These are phyloP conservation scores for Lontra canadensis DNA, from an alignment of 2,113 vertebrate species.

Conservation along the genomic window DNA sequence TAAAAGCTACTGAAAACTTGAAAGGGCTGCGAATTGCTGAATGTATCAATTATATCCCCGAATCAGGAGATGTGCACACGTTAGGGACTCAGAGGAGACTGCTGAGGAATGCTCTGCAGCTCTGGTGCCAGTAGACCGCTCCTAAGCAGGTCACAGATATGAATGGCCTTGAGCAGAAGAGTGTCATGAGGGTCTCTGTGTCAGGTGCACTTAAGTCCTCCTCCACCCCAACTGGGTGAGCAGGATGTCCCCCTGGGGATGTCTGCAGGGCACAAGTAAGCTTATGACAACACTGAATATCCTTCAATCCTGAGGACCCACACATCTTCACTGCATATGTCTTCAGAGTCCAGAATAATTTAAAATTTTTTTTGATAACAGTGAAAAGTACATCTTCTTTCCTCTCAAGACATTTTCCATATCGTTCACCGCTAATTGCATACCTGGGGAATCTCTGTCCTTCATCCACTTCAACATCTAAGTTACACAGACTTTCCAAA, in stretches of 20 bases:
- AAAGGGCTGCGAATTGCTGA: neutral
- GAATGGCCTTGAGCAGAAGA: neutral
- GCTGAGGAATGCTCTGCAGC: neutral
- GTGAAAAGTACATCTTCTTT: neutral
- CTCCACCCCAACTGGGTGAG: neutral
- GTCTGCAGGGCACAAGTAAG: neutral
- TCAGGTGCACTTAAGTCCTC: neutral
- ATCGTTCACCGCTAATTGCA: neutral
- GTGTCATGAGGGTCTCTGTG: neutral
- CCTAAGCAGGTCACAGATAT: neutral
- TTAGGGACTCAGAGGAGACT: neutral
- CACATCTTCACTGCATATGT: neutral
- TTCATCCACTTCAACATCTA: neutral
- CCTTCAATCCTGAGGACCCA: neutral
- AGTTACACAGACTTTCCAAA: neutral
- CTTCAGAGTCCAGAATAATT: neutral
- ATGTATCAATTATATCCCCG: no score
- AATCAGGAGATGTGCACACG: neutral
- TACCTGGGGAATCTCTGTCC: neutral
- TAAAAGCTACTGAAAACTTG: neutral
- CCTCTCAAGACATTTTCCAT: neutral
- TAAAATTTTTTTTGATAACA: neutral
- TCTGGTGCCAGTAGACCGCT: neutral
- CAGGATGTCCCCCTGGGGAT: neutral
- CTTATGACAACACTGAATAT: no score